A percentile compares a stretch with the other conserved stretches of the same genome.
Conservation (phyloP, 53 echinoderm and acorn worm genomes). For the Henricia sp. region DNA sequence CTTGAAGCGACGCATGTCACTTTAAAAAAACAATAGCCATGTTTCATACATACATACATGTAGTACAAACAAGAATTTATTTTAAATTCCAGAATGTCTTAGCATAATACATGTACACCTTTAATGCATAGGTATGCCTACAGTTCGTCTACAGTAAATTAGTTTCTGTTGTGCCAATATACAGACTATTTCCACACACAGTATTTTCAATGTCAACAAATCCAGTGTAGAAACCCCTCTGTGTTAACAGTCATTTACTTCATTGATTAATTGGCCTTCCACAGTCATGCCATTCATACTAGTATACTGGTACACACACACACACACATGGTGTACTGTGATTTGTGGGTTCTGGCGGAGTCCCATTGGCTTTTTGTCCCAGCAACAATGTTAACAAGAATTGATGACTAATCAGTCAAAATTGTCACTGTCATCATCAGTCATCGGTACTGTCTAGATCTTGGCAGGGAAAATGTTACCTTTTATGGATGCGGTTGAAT, state of each 20-base stretch:
- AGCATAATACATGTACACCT: neutral
- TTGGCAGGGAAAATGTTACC: neutral
- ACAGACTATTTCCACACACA: neutral
- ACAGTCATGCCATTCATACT: neutral
- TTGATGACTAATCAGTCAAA: slow-evolving; percentile 13
- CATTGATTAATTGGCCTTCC: slow-evolving; percentile 8
- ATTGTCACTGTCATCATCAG: neutral
- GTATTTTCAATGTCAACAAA: neutral
- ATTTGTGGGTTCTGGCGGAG: neutral
- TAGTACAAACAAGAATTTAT: neutral
- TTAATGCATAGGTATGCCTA: neutral
- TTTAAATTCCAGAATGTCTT: neutral
- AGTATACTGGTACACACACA: neutral
- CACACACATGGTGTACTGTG: neutral
- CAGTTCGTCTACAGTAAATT: too few species aligned
- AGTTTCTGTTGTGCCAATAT: too few species aligned
- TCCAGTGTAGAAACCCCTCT: neutral
- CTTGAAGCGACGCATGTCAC: too few species aligned
- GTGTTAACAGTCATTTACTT: neutral
- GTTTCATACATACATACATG: neutral
- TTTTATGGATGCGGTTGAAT: neutral
- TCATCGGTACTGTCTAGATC: neutral
- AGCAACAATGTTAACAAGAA: neutral
- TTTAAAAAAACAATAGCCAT: too few species aligned
- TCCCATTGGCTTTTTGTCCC: neutral